Percentiles rank a stretch among this genome's conserved stretches.
phyloP scores from a whole-genome alignment of 2,113 vertebrate genomes.

The Laticauda laticaudata region DNA sequence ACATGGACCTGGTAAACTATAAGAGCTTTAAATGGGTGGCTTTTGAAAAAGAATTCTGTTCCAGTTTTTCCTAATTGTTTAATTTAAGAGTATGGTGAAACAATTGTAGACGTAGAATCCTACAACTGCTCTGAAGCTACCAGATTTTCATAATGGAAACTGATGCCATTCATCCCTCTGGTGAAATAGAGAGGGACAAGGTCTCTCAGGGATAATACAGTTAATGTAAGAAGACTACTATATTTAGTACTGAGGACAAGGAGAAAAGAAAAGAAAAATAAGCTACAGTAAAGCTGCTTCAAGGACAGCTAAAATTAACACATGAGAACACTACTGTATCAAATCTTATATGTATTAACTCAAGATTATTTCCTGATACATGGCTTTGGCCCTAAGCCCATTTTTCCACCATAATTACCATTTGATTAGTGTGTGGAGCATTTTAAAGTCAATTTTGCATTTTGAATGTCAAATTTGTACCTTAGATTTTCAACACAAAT shows the following conservation, averaged over 20 bases:
- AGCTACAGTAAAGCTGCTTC: neutral
- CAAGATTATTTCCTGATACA: neutral
- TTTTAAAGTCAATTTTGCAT: neutral
- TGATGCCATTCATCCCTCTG: constrained; percentile 38
- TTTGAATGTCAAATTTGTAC: neutral
- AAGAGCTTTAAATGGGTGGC: neutral
- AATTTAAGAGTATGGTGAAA: neutral
- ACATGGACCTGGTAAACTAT: neutral
- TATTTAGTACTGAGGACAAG: constrained; percentile 3
- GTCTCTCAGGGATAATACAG: neutral
- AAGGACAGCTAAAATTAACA: neutral
- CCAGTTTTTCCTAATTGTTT: neutral
- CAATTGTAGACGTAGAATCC: neutral
- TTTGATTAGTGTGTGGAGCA: neutral
- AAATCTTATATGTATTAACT: neutral
- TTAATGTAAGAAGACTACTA: neutral
- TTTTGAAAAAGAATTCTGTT: neutral
- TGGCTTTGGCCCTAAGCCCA: neutral
- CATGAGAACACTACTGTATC: neutral
- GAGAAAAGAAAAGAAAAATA: neutral
- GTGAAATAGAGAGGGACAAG: neutral
- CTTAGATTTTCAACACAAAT: neutral
- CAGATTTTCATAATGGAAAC: constrained; percentile 30
- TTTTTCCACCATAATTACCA: neutral
- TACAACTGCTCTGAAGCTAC: neutral